phyloP scores from a whole-genome alignment of 2,113 vertebrate species.

The Sapayoa aenigma region DNA sequence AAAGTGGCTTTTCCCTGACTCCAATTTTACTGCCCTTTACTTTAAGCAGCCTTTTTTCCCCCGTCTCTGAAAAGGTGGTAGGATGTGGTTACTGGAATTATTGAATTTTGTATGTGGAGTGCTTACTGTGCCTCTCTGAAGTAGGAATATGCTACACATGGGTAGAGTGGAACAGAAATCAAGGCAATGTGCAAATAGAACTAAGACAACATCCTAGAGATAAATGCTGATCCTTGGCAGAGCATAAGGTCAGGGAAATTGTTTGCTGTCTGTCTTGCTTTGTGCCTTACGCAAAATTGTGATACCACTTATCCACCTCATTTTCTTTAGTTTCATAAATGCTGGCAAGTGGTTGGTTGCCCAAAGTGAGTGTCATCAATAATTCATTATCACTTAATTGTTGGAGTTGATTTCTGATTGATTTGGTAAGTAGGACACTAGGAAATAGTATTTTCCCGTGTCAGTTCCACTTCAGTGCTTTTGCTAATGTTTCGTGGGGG shows the following conservation, averaged over 20 bases:
- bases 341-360: not conserved
- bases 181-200: not conserved
- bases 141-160: not conserved
- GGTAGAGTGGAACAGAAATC: not conserved
- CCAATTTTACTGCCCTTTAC: not conserved
- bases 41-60: not conserved
- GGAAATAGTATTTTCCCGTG: not conserved
- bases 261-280: not conserved
- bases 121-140: not conserved
- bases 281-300: not conserved
- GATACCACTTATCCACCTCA: not conserved
- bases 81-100: not conserved
- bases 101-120: not conserved
- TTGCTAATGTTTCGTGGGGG: not conserved
- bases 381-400: conserved; percentile 39
- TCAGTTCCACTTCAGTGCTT: not conserved
- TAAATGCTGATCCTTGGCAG: not conserved
- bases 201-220: not conserved
- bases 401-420: conserved; percentile 1
- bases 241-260: accelerated
- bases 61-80: not conserved
- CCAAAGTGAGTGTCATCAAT: not conserved
- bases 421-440: not conserved
- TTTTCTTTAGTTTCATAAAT: not conserved
- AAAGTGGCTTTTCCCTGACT: not conserved